phyloP scores from a whole-genome alignment of 2,797 vertebrate species.

The Parauchenoglanis ngamensis region DNA sequence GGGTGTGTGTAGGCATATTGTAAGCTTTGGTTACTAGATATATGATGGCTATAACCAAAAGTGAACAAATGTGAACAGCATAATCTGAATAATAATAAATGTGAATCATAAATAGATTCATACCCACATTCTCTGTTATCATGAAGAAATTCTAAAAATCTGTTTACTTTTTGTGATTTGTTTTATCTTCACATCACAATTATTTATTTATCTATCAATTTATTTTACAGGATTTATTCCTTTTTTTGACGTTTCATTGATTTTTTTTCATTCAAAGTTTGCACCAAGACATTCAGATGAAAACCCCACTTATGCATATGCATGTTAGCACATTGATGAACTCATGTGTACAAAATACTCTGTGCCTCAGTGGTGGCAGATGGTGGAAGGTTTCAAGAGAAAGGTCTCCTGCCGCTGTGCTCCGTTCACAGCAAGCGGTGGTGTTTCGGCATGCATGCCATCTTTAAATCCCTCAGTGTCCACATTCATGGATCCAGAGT shows the following conservation, averaged over 20 bases:
- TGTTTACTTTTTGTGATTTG: background rate
- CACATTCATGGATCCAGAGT: constrained; percentile 20
- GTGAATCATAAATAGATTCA: background rate
- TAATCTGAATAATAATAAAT: background rate
- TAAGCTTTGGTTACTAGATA: background rate
- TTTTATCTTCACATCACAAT: background rate
- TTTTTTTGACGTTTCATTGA: background rate
- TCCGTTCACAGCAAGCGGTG: constrained; percentile 46
- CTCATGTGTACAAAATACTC: background rate
- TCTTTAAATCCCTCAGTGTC: constrained; percentile 31
- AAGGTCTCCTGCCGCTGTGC: constrained; percentile 44
- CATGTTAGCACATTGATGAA: background rate
- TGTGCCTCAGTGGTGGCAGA: constrained; percentile 53
- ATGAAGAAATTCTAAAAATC: background rate
- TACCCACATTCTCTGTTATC: background rate
- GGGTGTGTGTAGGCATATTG: constrained; percentile 16
- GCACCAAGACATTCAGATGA: background rate
- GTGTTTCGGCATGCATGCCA: constrained; percentile 43
- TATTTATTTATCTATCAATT: background rate
- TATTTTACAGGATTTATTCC: background rate
- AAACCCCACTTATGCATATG: background rate
- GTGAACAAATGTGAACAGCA: background rate
- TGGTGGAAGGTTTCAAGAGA: constrained; percentile 45
- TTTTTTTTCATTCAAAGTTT: background rate
- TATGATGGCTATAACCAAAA: background rate